phyloP scores from a whole-genome alignment of 2,113 vertebrate species.

The Campylomormyrus tamandua region DNA sequence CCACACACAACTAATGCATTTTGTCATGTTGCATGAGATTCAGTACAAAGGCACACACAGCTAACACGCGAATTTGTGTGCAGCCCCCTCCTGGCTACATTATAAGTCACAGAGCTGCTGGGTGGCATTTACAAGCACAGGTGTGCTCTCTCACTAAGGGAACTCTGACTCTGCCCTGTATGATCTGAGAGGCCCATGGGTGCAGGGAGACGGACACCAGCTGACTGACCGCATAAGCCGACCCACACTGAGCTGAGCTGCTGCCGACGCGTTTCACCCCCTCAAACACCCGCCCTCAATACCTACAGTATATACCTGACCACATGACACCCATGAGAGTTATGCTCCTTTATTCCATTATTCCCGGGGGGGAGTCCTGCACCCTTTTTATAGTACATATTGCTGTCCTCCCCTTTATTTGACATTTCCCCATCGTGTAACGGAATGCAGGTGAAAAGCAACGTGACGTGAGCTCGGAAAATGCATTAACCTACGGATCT shows the following conservation, averaged over 20 bases:
- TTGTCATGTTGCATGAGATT: neutral
- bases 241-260: neutral
- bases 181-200: neutral
- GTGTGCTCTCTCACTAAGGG: neutral
- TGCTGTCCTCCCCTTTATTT: conserved; percentile 29
- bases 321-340: neutral
- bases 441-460: conserved; percentile 25
- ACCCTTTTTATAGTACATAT: conserved; percentile 23
- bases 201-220: neutral
- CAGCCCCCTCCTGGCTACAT: neutral
- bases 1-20: neutral
- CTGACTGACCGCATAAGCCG: neutral
- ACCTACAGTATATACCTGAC: neutral
- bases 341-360: neutral
- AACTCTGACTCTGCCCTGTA: neutral
- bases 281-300: neutral
- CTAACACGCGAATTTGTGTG: neutral
- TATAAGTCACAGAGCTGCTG: neutral
- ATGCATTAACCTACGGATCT: conserved; percentile 33
- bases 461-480: conserved; percentile 32
- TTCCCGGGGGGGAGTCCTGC: neutral
- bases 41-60: neutral
- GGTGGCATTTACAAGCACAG: neutral
- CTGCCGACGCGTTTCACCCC: neutral
- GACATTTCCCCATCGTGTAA: conserved; percentile 24